Evolutionary conservation across 2,797 vertebrate genomes (phyloP), one percentile per base, ranked within the genome.

Genomic region (Syndactyla subalaris): DNA sequence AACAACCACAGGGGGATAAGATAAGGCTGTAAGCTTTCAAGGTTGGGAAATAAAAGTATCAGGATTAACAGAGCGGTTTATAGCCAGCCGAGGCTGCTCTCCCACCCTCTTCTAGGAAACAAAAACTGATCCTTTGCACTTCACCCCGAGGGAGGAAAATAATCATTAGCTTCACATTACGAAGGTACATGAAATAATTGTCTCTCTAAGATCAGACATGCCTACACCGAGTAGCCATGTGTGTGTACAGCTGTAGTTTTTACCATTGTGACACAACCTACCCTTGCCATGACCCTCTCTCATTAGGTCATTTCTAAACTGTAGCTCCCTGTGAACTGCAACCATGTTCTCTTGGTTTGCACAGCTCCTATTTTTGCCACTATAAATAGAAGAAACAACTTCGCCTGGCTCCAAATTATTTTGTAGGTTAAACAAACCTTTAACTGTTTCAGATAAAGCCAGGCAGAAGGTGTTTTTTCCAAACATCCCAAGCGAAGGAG

Each of bases 381-480:
- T 71, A 61, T 62, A 90, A 89, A 93, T 63, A 96, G 76, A 84
- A 83, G 20, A 58, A 88, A 51, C 48, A 19, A 49, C 74, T 85
- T 76, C 63, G 49, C 70, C 11, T 9, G 57, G 61, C 2, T 80
- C 72, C 12, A 0, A 89, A 78, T 88, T 67, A 57, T 79, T 92
- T 71, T 39, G 68, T 89, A 86, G 88, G 91, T 95, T 96, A 96
- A 93, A 91, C 88, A 96, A 96, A 94, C 90, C 79, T 85, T 96
- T 89, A 93, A 92, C 93, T 46, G 71, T 93, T 93, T 87, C 90
- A 92, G 95, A 95, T 94, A 94, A 96, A 94, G 87, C 38, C 62
- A 46, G 68, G 85, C 89, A 96, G 90, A 95, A 96, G 95, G 95
- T 95, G 93, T 96, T 96, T 94, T 88, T 95, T 49, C 81, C 86